phyloP scores from a whole-genome alignment of 1,140 invertebrate species.

The Megalopta genalis region DNA sequence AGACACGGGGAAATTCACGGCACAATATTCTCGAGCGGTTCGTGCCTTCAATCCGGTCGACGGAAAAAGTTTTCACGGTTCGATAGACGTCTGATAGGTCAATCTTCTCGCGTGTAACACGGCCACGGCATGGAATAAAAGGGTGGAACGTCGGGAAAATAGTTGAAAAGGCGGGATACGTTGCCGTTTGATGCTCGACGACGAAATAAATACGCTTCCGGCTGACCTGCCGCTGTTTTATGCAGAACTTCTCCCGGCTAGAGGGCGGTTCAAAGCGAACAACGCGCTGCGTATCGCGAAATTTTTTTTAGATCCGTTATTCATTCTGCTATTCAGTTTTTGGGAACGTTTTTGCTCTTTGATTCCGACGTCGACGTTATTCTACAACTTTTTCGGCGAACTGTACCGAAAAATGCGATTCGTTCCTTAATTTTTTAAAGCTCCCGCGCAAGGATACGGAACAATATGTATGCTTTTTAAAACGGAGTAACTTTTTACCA shows the following conservation, averaged over 20 bases:
- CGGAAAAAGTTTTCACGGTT: not conserved
- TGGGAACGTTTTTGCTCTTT: no score
- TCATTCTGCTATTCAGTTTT: no score
- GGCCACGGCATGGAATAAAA: not conserved
- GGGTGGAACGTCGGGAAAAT: not conserved
- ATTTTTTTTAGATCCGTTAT: no score
- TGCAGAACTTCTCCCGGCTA: not conserved
- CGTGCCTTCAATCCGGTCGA: not conserved
- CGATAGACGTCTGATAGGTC: not conserved
- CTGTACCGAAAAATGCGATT: no score
- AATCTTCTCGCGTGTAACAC: conserved; percentile 4
- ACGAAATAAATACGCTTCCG: not conserved
- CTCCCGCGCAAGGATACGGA: no score
- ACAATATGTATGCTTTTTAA: no score
- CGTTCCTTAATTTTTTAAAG: no score
- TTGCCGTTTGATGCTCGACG: conserved; percentile 8
- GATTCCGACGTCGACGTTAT: no score
- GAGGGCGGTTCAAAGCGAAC: not conserved
- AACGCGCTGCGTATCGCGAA: no score
- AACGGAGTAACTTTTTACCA: no score
- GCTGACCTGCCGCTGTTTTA: not conserved
- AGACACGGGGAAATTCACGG: not conserved
- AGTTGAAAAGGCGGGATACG: not conserved
- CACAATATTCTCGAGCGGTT: not conserved
- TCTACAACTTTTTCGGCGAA: no score